Percentiles rank a stretch among this genome's conserved stretches.
Conservation (phyloP, 2,797 vertebrate species). For the Centroberyx gerrardi region DNA sequence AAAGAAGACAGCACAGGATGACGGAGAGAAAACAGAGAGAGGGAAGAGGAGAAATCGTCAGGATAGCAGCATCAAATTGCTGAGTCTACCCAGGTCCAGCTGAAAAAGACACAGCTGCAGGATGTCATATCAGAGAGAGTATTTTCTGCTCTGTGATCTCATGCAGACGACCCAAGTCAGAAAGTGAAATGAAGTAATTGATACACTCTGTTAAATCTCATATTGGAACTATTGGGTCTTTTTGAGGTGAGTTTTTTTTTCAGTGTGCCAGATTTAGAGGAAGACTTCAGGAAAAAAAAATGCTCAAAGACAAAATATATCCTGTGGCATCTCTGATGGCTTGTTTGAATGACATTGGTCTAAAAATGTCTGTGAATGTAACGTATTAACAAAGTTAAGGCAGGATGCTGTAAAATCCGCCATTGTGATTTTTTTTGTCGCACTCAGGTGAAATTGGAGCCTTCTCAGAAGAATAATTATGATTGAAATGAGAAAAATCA, state of each 20-base stretch:
- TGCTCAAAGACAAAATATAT: background rate
- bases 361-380: constrained; percentile 6
- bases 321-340: constrained; percentile 1
- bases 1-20: constrained; percentile 57
- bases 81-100: constrained; percentile 6
- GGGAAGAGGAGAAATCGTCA: constrained; percentile 55
- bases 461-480: too few relatives aligned
- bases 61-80: constrained; percentile 61
- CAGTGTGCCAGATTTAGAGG: constrained; percentile 23
- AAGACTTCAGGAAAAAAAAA: constrained; percentile 19
- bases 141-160: too few relatives aligned
- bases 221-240: background rate
- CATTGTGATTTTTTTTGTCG: too few relatives aligned
- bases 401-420: too few relatives aligned
- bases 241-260: constrained; percentile 20
- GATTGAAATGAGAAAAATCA: too few relatives aligned
- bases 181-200: too few relatives aligned
- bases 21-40: constrained; percentile 48
- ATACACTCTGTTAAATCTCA: too few relatives aligned
- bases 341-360: constrained; percentile 11
- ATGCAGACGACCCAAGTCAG: too few relatives aligned
- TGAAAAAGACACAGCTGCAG: constrained; percentile 9
- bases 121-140: too few relatives aligned
- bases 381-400: background rate
- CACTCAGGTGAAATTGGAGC: too few relatives aligned